Evolutionary conservation across 2,113 vertebrate species (phyloP).

Genomic region (Puntigrus tetrazona): DNA sequence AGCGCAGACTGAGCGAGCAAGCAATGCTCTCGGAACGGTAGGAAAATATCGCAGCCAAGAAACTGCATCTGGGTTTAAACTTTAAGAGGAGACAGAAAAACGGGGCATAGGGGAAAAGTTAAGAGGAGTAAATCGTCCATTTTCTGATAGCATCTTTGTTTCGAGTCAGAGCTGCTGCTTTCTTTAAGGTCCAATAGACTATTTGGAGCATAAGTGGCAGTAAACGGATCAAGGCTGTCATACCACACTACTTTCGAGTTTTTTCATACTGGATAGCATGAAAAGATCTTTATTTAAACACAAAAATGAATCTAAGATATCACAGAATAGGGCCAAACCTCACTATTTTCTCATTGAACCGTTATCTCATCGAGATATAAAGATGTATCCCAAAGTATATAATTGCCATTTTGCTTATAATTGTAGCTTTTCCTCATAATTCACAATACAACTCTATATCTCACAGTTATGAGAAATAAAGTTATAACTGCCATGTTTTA

Average conservation of each 20-base stretch:
- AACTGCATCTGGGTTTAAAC: slow-evolving; percentile 12
- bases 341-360: background rate
- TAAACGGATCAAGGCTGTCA: background rate
- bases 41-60: background rate
- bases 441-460: background rate
- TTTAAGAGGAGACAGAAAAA: slow-evolving; percentile 1
- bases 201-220: background rate
- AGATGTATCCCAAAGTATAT: no score
- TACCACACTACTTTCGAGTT: background rate
- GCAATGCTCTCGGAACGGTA: background rate
- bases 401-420: background rate
- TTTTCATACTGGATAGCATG: background rate
- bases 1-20: background rate
- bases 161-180: background rate
- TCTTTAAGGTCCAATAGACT: background rate
- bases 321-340: background rate
- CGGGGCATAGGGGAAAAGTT: background rate
- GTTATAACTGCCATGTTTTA: background rate
- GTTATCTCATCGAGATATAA: no score
- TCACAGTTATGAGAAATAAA: no score
- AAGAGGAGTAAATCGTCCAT: slow-evolving; percentile 43
- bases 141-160: slow-evolving; percentile 51
- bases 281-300: background rate
- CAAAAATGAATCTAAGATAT: background rate
- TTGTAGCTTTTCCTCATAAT: background rate